These are phyloP conservation scores for Ephestia elutella DNA, from an alignment of 1,140 invertebrate species.

Conservation along the genomic window DNA sequence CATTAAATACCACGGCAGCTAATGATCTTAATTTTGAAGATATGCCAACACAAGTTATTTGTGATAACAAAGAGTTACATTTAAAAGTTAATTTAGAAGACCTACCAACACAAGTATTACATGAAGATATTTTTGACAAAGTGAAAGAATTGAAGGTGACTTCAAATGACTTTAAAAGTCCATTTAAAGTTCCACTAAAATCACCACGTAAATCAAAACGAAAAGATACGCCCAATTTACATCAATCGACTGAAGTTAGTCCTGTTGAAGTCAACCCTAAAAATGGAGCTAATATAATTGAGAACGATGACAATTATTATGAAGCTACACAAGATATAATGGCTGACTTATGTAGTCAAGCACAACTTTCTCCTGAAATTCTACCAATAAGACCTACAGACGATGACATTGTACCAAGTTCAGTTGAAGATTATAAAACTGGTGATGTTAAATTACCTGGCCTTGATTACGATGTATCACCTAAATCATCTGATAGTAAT, in stretches of 20 bases:
- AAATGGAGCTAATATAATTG: conserved; percentile 1
- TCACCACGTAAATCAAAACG: conserved; percentile 31
- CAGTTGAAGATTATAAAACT: conserved; percentile 16
- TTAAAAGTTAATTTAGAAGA: conserved; percentile 28
- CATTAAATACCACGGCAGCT: background rate
- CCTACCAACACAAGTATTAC: conserved; percentile 37
- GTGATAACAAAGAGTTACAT: conserved; percentile 9
- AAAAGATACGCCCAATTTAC: conserved; percentile 20
- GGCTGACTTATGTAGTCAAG: conserved; percentile 55
- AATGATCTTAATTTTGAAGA: conserved; percentile 21
- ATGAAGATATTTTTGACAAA: conserved; percentile 15
- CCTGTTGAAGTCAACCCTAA: conserved; percentile 9
- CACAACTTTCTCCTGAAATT: conserved; percentile 15
- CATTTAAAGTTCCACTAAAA: conserved; percentile 46
- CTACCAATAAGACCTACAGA: conserved; percentile 1
- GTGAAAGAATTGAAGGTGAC: conserved; percentile 12
- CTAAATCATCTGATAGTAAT: conserved; percentile 13
- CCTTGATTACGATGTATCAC: conserved; percentile 15
- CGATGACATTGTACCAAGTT: conserved; percentile 20
- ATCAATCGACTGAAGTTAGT: conserved; percentile 13
- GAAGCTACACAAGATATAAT: conserved; percentile 54
- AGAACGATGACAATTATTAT: conserved; percentile 49
- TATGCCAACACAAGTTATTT: conserved; percentile 42
- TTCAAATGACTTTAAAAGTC: conserved; percentile 19
- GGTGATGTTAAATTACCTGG: conserved; percentile 12